Percentiles rank a stretch among this genome's conserved stretches.
These are phyloP conservation scores for Bufo bufo DNA, from an alignment of 2,113 vertebrate genomes.

Conservation along the genomic window DNA sequence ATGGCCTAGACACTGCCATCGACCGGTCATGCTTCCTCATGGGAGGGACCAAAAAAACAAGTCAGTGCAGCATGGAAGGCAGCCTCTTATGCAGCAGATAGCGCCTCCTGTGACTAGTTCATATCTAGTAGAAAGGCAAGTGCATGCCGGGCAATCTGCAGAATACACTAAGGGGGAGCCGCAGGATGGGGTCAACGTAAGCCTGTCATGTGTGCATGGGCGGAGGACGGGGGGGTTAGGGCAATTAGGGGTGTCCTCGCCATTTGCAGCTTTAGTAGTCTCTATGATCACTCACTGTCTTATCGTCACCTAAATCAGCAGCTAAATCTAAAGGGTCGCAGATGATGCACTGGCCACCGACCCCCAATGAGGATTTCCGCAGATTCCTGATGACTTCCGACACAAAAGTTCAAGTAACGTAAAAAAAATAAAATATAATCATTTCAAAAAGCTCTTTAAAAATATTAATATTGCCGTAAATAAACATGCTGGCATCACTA, in stretches of 20 bases:
- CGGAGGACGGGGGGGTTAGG: neutral
- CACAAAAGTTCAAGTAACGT: conserved; percentile 11
- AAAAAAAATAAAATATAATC: neutral
- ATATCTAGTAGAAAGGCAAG: neutral
- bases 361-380: neutral
- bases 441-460: neutral
- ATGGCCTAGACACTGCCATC: neutral
- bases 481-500: neutral
- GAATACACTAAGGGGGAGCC: too few relatives aligned
- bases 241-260: too few relatives aligned
- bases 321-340: neutral
- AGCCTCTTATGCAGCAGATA: neutral
- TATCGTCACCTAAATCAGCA: neutral
- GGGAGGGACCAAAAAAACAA: neutral
- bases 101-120: neutral
- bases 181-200: too few relatives aligned
- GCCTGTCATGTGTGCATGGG: neutral
- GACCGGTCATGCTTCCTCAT: neutral
- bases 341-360: neutral
- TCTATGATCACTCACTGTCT: neutral
- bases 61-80: neutral
- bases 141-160: neutral
- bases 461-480: neutral
- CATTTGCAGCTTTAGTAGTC: neutral
- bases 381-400: neutral